Evolutionary conservation across 2,113 vertebrate genomes (phyloP), one percentile per base, ranked within the genome.

Genomic region (Saguinus midas): DNA sequence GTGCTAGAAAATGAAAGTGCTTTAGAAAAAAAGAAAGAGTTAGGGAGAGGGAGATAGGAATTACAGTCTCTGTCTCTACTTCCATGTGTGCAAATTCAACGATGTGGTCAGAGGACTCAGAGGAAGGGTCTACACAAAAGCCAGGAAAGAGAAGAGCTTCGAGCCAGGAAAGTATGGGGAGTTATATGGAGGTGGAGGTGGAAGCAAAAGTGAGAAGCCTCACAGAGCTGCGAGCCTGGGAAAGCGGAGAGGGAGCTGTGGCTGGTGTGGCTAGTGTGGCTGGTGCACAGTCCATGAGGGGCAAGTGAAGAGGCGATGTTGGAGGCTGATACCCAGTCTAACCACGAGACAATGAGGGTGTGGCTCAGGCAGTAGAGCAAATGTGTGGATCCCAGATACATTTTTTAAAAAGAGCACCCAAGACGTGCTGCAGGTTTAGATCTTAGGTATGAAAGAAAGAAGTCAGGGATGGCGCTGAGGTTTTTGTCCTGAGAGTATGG

Each of bases 171-270:
- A 27, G 6, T 6, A 16, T 17, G 43, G 14, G 72, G 50, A 48
- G 18, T 43, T 52, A 0, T 0, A 8, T 35, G 43, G 52, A n/a
- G 73, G 6, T 4, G 4, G 48, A 10, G 64, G 6, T 5, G 4
- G 55, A 13, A 37, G 10, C 4, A 0, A 2, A 8, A 45, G 32
- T 3, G 35, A 48, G 32, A 61, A 64, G 37, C 40, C 48, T 57
- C 4, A 6, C 2, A 10, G 0, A 10, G 25, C 9, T 8, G 23
- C 0, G 5, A 37, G 35, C 29, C 45, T 23, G 35, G n/a, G 23
- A 52, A 50, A 17, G 70, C 5, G 5, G 27, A 64, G 27, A 64
- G 27, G 61, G 61, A 64, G 27, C 27, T 29, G 29, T 16, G 16
- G 52, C 52, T 52, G 52, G 16, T 58, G n/a, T 8, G 43, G 45